Base-by-base conservation (phyloP, 2,113 vertebrate genomes). In the Choloepus hoffmanni region DNA sequence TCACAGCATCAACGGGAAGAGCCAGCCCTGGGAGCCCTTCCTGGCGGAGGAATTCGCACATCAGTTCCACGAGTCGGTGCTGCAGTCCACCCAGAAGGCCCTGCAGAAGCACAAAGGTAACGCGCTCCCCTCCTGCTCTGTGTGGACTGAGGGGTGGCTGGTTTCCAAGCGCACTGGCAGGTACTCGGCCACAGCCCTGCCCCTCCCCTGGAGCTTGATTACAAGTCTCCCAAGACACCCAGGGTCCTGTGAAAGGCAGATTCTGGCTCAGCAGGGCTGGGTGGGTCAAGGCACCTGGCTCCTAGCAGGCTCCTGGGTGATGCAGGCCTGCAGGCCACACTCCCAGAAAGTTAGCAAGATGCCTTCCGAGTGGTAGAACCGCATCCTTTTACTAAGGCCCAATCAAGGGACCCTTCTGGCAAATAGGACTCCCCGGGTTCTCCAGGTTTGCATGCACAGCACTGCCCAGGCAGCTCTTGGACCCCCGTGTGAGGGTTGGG, bases 1-100 rank as follows among this genome's bases (percentile, higher is more conserved):
- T 12, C 99, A 99, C 96, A 99, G 99, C 97, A 48, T 99, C 97
- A 99, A 99, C 0, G 99, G 99, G 83, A 99, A 99, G 98, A 99
- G 98, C 98, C 99, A 99, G 98, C 98, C 99, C 12, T 99, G 99
- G 99, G 99, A 99, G 60, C 99, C 99, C 85, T 99, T 99, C 98
- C 98, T 99, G 6, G 99, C 99, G 0, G 99, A 99, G 96, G 99
- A 99, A 96, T 99, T 99, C 5, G 99, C 99, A n/a, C 99, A 99
- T 92, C 99, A 99, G 98, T 99, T 99, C 98, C 99, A 99, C 0
- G 99, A 99, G 97, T 99, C 99, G 0, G 99, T 99, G 96, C 98
- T 99, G 96, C 99, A 99, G 99, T 99, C 99, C 95, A 99, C 99
- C 0, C 99, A 99, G 98, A 99, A 99, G 97, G 99, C 99, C 3